Evolutionary conservation across 2,888 invertebrate species (phyloP), one percentile per base, ranked within the genome.

Genomic region (Isoperla grammatica): DNA sequence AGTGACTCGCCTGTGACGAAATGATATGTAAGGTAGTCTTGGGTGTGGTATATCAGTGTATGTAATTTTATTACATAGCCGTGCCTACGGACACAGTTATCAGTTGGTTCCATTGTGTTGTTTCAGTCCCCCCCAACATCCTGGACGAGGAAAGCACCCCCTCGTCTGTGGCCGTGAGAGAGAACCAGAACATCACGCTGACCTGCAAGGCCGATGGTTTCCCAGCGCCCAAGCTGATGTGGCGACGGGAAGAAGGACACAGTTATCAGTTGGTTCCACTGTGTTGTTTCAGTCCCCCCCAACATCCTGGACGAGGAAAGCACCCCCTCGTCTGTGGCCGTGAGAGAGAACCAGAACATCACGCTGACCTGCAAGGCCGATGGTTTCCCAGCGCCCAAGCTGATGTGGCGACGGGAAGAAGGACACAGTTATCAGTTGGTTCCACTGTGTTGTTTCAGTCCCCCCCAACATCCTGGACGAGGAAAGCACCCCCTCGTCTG

Each of bases 381-480:
- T 69, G 95, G 95, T 46, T 91, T 92, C 72, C 96, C 96, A 0
- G 81, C 85, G 20, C 96, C 96, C 11, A 89, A 88, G 76, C 89
- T 96, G 68, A 93, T 89, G 81, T 97, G 96, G 96, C 82, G 90
- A 64, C 79, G 94, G 55, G 94, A 95, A 72, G 94, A 95, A 71
- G 90, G 91, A 19, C 88, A 91, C n/a, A n/a, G n/a, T n/a, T n/a
- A n/a, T n/a, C n/a, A n/a, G n/a, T n/a, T n/a, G n/a, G n/a, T n/a
- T n/a, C n/a, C n/a, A n/a, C n/a, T n/a, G n/a, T n/a, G n/a, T n/a
- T 20, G n/a, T 76, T 73, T 13, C 80, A 97, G 96, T 96, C 66
- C 95, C 96, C 12, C 95, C 96, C 8, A 90, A 90, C 70, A 96
- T 97, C 71, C 77, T 94, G 74, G 95, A 95, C 73, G 84, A 88